These are phyloP conservation scores for Hippocampus abdominalis DNA, from an alignment of 2,113 vertebrate species.

Conservation along the genomic window DNA sequence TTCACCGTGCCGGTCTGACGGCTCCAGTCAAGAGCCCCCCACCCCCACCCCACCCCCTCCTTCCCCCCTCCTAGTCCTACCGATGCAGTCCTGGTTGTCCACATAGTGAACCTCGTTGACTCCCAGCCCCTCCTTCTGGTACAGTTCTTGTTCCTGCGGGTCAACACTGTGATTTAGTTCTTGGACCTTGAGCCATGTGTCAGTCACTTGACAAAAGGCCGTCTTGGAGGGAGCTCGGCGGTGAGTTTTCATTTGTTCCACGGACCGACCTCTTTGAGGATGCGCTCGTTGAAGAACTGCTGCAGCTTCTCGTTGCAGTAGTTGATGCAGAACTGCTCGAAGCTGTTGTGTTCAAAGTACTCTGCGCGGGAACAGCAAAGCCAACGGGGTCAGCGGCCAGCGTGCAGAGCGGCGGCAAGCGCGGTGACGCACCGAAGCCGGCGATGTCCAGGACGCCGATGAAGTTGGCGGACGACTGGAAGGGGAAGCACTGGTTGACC, in stretches of 20 bases:
- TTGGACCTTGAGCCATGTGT: no score
- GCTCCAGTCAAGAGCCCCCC: background rate
- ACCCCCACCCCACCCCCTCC: no score
- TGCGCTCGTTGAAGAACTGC: constrained; percentile 98
- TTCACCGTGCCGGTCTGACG: background rate
- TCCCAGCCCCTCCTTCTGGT: constrained; percentile 90
- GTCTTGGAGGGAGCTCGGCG: no score
- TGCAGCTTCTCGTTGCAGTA: constrained; percentile 99
- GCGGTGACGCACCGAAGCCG: constrained; percentile 83
- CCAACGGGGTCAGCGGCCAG: no score
- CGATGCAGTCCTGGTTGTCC: constrained; percentile 98
- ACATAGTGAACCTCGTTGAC: constrained; percentile 98
- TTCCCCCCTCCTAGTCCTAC: constrained; percentile 69
- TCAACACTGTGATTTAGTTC: background rate
- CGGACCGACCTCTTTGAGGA: constrained; percentile 91
- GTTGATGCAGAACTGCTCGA: constrained; percentile 99
- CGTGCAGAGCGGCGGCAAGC: no score
- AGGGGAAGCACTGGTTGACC: constrained; percentile 96
- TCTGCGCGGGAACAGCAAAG: constrained; percentile 69
- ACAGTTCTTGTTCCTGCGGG: constrained; percentile 92
- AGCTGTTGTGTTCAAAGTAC: constrained; percentile 99
- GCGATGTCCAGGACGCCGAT: constrained; percentile 98
- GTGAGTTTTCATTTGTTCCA: no score
- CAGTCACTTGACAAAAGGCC: background rate
- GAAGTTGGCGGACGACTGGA: constrained; percentile 87